These are phyloP conservation scores for Drosophila sturtevanti DNA, from an alignment of 1,140 invertebrate genomes.

Conservation along the genomic window DNA sequence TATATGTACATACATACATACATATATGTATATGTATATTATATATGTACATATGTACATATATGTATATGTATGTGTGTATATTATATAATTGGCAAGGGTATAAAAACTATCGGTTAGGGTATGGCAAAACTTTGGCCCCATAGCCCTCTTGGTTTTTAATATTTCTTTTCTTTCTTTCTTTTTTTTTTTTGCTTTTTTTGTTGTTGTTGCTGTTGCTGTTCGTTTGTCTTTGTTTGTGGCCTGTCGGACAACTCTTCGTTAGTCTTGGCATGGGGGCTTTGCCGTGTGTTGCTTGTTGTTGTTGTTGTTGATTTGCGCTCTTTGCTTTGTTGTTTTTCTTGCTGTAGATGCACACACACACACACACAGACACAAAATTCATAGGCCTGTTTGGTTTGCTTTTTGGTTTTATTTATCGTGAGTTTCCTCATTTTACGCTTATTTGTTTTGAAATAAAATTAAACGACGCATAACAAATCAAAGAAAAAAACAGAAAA, in stretches of 20 bases:
- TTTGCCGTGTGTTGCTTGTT: conserved; percentile 32
- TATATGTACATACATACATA: no score
- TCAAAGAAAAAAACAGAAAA: conserved; percentile 31
- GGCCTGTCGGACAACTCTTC: conserved; percentile 45
- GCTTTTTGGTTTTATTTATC: conserved; percentile 72
- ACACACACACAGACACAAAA: conserved; percentile 25
- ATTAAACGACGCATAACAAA: conserved; percentile 73
- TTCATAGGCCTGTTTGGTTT: conserved; percentile 44
- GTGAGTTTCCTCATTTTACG: conserved; percentile 71
- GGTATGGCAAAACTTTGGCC: background rate
- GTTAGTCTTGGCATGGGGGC: conserved; percentile 1
- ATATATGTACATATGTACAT: no score
- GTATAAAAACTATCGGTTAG: background rate
- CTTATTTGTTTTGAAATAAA: conserved; percentile 76
- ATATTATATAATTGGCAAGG: background rate
- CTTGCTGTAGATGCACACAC: conserved; percentile 30
- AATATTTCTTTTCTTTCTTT: conserved; percentile 12
- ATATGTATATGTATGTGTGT: no score
- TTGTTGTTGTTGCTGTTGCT: conserved; percentile 17
- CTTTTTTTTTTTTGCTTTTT: conserved; percentile 25
- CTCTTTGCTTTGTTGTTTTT: conserved; percentile 19
- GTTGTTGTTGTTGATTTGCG: conserved; percentile 49
- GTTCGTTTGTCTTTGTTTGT: conserved; percentile 63
- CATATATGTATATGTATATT: no score
- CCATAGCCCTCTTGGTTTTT: conserved; percentile 2